Base-by-base conservation (phyloP, 2,113 vertebrate genomes). In the Sigmodon hispidus region DNA sequence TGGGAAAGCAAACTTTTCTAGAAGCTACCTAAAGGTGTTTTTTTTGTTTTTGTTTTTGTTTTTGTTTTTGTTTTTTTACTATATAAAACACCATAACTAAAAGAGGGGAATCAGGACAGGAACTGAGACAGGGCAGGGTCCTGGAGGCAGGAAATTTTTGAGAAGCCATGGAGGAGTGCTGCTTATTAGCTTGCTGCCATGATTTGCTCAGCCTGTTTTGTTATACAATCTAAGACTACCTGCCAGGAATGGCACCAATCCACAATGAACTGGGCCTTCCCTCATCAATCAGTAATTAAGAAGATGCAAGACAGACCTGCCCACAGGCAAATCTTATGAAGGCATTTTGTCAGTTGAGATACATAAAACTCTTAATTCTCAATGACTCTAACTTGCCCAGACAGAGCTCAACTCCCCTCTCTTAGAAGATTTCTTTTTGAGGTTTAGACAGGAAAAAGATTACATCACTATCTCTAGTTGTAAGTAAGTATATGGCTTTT, bases 1-100 rank as follows among this genome's bases (percentile, higher is more conserved):
- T 91, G 77, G 65, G 29, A 85, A 87, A 94, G 40, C 69, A 87
- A 69, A 69, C 12, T 76, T 94, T 95, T 94, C 43, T 24, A n/a
- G 79, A 94, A 72, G 85, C n/a, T 34, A 16, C 19, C 45, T 50
- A 50, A 76, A 43, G 29, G 29, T 34, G n/a, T n/a, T n/a, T n/a
- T n/a, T n/a, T n/a, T n/a, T n/a, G n/a, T n/a, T n/a, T n/a, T n/a
- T n/a, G n/a, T n/a, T n/a, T n/a, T n/a, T n/a, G n/a, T n/a, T n/a
- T n/a, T n/a, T n/a, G n/a, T n/a, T n/a, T n/a, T n/a, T n/a, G n/a
- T 77, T 77, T 10, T 77, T 19, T 77, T 77, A 15, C 75, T 77
- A 26, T 77, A 77, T 50, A 34, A 77, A 77, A 77, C 45, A 34
- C 45, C 29, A 4, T 19, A 29, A 77, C 15, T 15, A 17, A 77